Evolutionary conservation across 2,888 invertebrate species (phyloP), one percentile per base, ranked within the genome.

Genomic region (Ornithoptera priamus): DNA sequence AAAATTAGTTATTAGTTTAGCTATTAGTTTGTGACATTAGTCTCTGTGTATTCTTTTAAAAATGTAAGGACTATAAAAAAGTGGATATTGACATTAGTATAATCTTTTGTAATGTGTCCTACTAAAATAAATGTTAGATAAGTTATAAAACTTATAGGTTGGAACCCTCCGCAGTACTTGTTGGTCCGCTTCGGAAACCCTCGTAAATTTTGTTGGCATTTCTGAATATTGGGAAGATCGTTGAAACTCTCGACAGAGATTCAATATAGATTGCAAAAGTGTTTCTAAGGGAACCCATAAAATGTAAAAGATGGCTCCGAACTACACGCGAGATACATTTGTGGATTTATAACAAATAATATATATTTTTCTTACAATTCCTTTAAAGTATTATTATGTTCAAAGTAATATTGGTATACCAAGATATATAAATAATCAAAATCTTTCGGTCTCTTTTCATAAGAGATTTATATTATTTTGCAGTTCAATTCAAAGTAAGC

Each of bases 261-360:
- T 69, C 69, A 69, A 69, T 69, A 69, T 65, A 65, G 69, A 69
- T 65, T 65, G 64, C 60, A 69, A 64, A 69, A 64, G 68, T 65
- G 39, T 57, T 64, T 60, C 69, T 61, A 61, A 61, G 60, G 69
- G 65, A 65, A 60, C 56, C 65, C 65, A 69, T 69, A 61, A 65
- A 65, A 69, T 42, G 64, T 69, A 69, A 65, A 60, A 60, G 42
- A 65, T 65, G 39, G 57, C 22, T 58, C 22, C 22, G 4, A 3
- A 15, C 12, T 58, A 58, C 15, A 58, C 12, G 22, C 22, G 22
- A 12, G 20, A n/a, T 58, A 20, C 6, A 58, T 58, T 58, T 58
- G 22, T 22, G 22, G 5, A 58, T 12, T n/a, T n/a, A n/a, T 53
- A n/a, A 12, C 15, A 53, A 53, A 53, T n/a, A 50, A 50, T 17